phyloP scores from a whole-genome alignment of 2,888 invertebrate species.

The Corbicula japonica region DNA sequence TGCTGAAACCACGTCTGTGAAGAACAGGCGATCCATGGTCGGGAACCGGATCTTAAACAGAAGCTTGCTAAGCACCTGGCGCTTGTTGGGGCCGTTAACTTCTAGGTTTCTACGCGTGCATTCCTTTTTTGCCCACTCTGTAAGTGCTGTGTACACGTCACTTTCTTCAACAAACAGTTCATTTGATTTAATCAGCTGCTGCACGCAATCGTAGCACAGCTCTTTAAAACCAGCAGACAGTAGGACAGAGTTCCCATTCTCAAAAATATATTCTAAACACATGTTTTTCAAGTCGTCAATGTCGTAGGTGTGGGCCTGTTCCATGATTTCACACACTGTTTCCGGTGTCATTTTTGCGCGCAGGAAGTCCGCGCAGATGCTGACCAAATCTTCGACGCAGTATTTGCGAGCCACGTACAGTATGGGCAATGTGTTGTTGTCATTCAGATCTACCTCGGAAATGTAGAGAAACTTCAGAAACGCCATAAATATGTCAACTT shows the following conservation, averaged over 20 bases:
- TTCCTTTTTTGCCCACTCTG: slow-evolving; percentile 70
- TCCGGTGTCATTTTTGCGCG: slow-evolving; percentile 90
- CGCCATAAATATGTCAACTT: slow-evolving; percentile 51
- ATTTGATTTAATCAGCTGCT: slow-evolving; percentile 90
- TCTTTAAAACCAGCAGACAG: slow-evolving; percentile 89
- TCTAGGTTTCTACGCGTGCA: slow-evolving; percentile 67
- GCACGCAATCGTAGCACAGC: slow-evolving; percentile 90
- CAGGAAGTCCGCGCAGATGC: slow-evolving; percentile 90
- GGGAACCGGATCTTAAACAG: slow-evolving; percentile 73
- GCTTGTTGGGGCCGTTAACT: slow-evolving; percentile 53
- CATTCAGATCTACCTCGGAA: slow-evolving; percentile 89
- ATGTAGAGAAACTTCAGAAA: slow-evolving; percentile 89
- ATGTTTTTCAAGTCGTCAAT: slow-evolving; percentile 88
- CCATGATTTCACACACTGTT: slow-evolving; percentile 88
- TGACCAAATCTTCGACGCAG: slow-evolving; percentile 91
- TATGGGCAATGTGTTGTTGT: slow-evolving; percentile 90
- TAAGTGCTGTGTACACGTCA: slow-evolving; percentile 70
- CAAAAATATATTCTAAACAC: slow-evolving; percentile 61
- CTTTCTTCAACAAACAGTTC: slow-evolving; percentile 89
- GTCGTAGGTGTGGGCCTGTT: slow-evolving; percentile 74
- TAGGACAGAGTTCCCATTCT: slow-evolving; percentile 56
- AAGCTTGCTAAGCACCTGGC: slow-evolving; percentile 66
- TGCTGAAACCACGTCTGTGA: slow-evolving; percentile 89
- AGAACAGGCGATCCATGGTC: slow-evolving; percentile 87
- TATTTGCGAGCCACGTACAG: slow-evolving; percentile 92